Evolutionary conservation across 2,797 vertebrate genomes (phyloP).

Genomic region (Hapalemur alaotrensis): DNA sequence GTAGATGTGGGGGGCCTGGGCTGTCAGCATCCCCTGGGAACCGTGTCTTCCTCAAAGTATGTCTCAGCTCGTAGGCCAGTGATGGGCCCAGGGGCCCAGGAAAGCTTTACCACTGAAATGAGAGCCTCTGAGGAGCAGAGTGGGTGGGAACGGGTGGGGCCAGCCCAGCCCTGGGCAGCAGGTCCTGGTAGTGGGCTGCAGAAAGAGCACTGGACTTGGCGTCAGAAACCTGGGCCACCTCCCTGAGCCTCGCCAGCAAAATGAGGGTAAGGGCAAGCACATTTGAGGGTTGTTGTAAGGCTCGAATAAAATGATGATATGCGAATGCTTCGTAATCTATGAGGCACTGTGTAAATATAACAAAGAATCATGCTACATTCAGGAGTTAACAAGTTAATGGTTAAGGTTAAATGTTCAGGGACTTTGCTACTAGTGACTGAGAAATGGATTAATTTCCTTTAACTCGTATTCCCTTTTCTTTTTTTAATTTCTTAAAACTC

Average conservation of each 20-base stretch:
- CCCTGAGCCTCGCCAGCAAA: neutral
- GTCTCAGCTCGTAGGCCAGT: neutral
- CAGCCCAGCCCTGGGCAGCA: neutral
- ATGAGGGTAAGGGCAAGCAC: neutral
- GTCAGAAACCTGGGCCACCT: neutral
- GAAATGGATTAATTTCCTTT: neutral
- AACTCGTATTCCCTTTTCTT: neutral
- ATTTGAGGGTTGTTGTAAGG: neutral
- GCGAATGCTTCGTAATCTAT: neutral
- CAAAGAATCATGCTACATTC: neutral
- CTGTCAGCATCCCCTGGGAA: neutral
- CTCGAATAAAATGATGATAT: neutral
- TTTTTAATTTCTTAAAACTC: neutral
- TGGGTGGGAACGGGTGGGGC: fast-evolving
- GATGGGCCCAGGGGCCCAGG: neutral
- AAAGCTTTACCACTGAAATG: neutral
- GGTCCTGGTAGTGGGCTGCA: neutral
- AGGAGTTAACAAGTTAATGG: neutral
- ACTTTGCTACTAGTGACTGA: neutral
- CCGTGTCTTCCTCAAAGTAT: neutral
- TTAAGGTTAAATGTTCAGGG: neutral
- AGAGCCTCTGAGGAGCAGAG: neutral
- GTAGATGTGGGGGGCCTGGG: no score
- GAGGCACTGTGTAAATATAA: neutral
- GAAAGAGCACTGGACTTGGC: neutral